A percentile compares a stretch with the other conserved stretches of the same genome.
Conservation (phyloP, 2,797 vertebrate species). For the Gallinago stenura region DNA sequence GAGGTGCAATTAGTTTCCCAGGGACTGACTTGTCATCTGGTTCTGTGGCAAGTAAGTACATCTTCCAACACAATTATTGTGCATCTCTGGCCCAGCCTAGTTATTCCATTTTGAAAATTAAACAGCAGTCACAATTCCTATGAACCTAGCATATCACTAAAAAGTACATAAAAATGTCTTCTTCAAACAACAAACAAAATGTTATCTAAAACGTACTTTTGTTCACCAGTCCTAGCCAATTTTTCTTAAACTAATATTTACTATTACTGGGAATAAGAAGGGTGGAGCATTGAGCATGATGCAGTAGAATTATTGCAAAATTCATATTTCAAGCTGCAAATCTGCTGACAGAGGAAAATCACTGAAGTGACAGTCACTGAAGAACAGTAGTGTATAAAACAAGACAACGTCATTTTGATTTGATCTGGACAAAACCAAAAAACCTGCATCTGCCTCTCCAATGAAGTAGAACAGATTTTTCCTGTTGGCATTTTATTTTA, state of each 20-base stretch:
- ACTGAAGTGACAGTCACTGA: neutral
- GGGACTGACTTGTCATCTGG: neutral
- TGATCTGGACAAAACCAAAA: constrained; percentile 43
- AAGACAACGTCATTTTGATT: constrained; percentile 61
- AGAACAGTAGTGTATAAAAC: constrained; percentile 27
- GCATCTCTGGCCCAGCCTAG: neutral
- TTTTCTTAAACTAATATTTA: neutral
- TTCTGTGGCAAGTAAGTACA: neutral
- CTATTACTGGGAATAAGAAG: neutral
- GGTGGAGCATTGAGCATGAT: neutral
- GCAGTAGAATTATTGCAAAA: neutral
- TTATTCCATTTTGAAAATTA: neutral
- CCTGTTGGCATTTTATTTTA: constrained; percentile 50
- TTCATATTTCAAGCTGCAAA: constrained; percentile 21
- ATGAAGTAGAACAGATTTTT: constrained; percentile 60
- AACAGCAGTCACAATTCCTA: neutral
- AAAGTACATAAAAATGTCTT: neutral
- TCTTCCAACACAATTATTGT: neutral
- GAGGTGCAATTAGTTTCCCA: neutral
- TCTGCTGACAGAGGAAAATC: constrained; percentile 40
- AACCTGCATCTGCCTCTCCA: constrained; percentile 38
- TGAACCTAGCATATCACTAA: neutral
- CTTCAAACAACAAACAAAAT: neutral
- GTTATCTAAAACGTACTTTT: neutral
- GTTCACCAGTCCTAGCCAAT: neutral